Conservation (phyloP, 1,140 invertebrate species). For the Forficula auricularia region DNA sequence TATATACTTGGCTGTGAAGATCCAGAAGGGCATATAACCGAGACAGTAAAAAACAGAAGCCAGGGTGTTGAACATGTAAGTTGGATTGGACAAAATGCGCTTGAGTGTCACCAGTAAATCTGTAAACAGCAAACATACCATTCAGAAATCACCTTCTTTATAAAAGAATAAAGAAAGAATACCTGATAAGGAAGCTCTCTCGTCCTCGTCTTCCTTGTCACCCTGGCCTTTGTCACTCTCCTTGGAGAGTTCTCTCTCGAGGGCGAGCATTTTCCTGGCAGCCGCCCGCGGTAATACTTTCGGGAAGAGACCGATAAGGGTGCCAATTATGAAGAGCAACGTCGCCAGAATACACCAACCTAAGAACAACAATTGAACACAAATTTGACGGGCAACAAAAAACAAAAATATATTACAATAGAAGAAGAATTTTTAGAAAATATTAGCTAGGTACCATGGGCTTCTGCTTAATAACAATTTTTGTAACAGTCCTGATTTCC, state of each 20-base stretch:
- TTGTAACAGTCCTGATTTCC: too few species aligned
- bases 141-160: too few species aligned
- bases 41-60: constrained; percentile 29
- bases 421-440: too few species aligned
- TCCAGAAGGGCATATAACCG: constrained; percentile 22
- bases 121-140: constrained; percentile 9
- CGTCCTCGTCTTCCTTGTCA: constrained; percentile 12
- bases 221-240: constrained; percentile 6
- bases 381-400: constrained; percentile 17
- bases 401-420: constrained; percentile 11
- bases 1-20: constrained; percentile 26
- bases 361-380: constrained; percentile 15
- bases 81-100: constrained; percentile 37
- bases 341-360: constrained; percentile 41
- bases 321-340: constrained; percentile 31
- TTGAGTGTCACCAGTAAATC: constrained; percentile 13
- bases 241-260: constrained; percentile 12
- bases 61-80: constrained; percentile 37
- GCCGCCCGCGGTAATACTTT: constrained; percentile 31
- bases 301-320: constrained; percentile 37
- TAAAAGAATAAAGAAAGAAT: too few species aligned
- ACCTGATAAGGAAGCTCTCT: too few species aligned
- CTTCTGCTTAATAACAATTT: too few species aligned
- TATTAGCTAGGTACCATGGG: too few species aligned
- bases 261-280: constrained; percentile 20